A percentile compares a stretch with the other conserved stretches of the same genome.
phyloP scores from a whole-genome alignment of 1,140 invertebrate species.

The Episyrphus balteatus region DNA sequence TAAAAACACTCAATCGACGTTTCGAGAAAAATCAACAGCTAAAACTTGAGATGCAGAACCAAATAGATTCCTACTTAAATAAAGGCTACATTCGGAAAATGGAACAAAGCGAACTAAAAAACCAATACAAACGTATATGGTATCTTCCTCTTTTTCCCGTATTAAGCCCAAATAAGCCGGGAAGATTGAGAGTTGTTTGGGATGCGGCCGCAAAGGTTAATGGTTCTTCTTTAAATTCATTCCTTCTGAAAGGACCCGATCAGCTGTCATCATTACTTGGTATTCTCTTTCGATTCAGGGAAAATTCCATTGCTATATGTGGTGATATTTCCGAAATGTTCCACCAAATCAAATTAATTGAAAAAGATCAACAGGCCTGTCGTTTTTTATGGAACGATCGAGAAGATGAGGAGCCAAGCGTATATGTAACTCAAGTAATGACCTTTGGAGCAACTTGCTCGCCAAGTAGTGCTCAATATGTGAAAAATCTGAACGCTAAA shows the following conservation, averaged over 20 bases:
- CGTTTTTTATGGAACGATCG: too few species aligned
- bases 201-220: slow-evolving; percentile 14
- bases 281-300: neutral
- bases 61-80: too few species aligned
- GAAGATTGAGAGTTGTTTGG: slow-evolving; percentile 16
- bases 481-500: slow-evolving; percentile 15
- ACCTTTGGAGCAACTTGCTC: slow-evolving; percentile 9
- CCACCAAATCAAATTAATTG: too few species aligned
- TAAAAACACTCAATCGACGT: too few species aligned
- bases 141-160: slow-evolving; percentile 22
- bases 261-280: slow-evolving; percentile 2
- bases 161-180: slow-evolving; percentile 13
- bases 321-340: slow-evolving; percentile 34
- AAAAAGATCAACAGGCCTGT: too few species aligned
- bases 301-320: slow-evolving; percentile 12
- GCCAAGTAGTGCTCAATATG: slow-evolving; percentile 7
- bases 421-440: slow-evolving; percentile 4
- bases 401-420: too few species aligned
- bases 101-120: neutral
- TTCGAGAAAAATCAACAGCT: too few species aligned
- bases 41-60: too few species aligned
- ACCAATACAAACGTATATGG: slow-evolving; percentile 6
- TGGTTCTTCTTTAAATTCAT: slow-evolving; percentile 14
- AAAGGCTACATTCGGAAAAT: neutral
- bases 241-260: slow-evolving; percentile 4